Evolutionary conservation across 2,797 vertebrate genomes (phyloP).

Genomic region (Bradypus variegatus): DNA sequence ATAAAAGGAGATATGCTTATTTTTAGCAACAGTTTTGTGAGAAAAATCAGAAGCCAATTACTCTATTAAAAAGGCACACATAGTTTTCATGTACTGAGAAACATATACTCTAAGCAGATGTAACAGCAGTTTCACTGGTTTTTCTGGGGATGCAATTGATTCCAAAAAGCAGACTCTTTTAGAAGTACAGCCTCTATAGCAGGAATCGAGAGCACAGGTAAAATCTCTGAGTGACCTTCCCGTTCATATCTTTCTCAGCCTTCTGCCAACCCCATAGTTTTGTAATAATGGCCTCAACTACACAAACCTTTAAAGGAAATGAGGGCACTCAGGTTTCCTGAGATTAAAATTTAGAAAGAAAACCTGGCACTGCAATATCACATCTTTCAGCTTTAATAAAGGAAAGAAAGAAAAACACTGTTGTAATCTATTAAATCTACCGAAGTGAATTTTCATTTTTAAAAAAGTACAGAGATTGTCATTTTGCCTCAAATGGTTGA

Average conservation of each 20-base stretch:
- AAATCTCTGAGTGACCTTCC: not conserved
- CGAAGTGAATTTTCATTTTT: not conserved
- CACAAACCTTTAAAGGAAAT: not conserved
- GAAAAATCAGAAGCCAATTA: conserved; percentile 25
- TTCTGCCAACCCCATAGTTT: not conserved
- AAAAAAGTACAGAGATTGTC: not conserved
- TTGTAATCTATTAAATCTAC: not conserved
- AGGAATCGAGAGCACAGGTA: not conserved
- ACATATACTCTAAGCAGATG: not conserved
- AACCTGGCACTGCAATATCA: not conserved
- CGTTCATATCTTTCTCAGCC: not conserved
- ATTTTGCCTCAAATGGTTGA: not conserved
- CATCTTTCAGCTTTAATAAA: not conserved
- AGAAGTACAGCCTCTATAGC: not conserved
- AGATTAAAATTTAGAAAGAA: not conserved
- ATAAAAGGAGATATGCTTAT: conserved; percentile 57
- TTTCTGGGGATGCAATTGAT: not conserved
- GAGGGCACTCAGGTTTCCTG: not conserved
- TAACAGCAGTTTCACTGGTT: not conserved
- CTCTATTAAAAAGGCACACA: not conserved
- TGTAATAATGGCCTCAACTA: not conserved
- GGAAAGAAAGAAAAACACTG: not conserved
- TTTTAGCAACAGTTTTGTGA: conserved; percentile 46
- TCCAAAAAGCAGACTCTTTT: not conserved
- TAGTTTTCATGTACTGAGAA: not conserved